These are phyloP conservation scores for Agrochola litura DNA, from an alignment of 2,888 invertebrate species.

Conservation along the genomic window DNA sequence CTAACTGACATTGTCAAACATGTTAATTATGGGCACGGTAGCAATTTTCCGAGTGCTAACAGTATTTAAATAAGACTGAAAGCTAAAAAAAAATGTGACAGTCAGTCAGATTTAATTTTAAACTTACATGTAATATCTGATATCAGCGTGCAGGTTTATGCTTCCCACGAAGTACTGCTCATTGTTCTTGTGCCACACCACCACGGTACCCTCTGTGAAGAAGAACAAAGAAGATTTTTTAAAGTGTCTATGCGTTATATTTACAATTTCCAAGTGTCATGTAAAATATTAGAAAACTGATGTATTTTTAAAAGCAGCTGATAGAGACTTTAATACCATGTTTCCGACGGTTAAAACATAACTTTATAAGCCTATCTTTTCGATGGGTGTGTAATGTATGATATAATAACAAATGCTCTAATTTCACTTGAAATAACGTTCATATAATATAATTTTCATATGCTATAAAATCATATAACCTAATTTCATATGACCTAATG, in stretches of 20 bases:
- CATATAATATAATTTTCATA: no score
- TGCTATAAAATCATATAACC: no score
- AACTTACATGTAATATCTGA: slow-evolving; percentile 79
- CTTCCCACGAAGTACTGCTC: slow-evolving; percentile 69
- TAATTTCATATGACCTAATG: no score
- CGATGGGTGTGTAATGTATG: no score
- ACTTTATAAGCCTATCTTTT: neutral
- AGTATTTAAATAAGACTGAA: neutral
- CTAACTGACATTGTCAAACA: neutral
- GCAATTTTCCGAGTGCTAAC: neutral
- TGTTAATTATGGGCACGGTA: neutral
- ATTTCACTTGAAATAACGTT: no score
- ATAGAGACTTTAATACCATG: neutral
- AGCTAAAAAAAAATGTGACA: no score
- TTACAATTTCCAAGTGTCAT: no score
- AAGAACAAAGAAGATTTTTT: neutral
- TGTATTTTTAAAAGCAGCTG: neutral
- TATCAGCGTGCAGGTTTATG: slow-evolving; percentile 51
- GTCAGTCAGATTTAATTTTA: no score
- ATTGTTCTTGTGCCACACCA: slow-evolving; percentile 78
- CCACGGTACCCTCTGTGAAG: slow-evolving; percentile 77
- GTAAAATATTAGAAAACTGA: no score
- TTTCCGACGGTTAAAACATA: neutral
- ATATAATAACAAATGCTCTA: no score
- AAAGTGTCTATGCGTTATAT: neutral